Evolutionary conservation across 2,797 vertebrate species (phyloP), one percentile per base, ranked within the genome.

Genomic region (Rhodeus uyekii): DNA sequence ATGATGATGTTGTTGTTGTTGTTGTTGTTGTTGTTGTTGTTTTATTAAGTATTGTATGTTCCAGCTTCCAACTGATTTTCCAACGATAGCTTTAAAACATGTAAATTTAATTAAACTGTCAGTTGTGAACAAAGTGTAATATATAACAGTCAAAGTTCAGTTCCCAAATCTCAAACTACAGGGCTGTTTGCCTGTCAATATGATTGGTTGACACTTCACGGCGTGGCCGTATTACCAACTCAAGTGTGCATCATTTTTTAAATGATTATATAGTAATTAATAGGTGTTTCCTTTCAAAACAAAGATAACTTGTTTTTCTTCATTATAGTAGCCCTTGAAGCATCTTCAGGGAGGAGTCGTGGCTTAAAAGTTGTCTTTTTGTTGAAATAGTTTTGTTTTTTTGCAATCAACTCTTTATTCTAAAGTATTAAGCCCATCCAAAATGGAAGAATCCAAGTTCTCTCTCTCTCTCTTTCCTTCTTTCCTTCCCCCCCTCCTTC

Each of bases 401-500:
- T n/a, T 48, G 34, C 18, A 1, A 34, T 2, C 46, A 19, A 29
- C n/a, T 63, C 58, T 53, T 75, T 44, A 42, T 13, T 39, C 18
- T 50, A 34, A 53, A 72, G 72, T 24, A 53, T 29, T 73, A 78
- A 72, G 73, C 46, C 46, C 65, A 53, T 55, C 61, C 34, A 64
- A 85, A 82, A 73, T 67, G 58, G 67, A 83, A 46, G 71, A 44
- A 78, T 72, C 75, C 60, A 44, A 64, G 29, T 81, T 84, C 39
- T 36, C 2, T 77, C 61, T 72, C 18, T 12, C 8, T 16, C 29
- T 53, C 50, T 74, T 5, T 58, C 27, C 27, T 10, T 53, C 39
- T 39, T 22, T 48, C n/a, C n/a, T n/a, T n/a, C n/a, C n/a, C n/a
- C n/a, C n/a, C n/a, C 42, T 19, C 75, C 82, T 90, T 60, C 55